Evolutionary conservation across 2,113 vertebrate genomes (phyloP).

Genomic region (Ammodramus savannarum): DNA sequence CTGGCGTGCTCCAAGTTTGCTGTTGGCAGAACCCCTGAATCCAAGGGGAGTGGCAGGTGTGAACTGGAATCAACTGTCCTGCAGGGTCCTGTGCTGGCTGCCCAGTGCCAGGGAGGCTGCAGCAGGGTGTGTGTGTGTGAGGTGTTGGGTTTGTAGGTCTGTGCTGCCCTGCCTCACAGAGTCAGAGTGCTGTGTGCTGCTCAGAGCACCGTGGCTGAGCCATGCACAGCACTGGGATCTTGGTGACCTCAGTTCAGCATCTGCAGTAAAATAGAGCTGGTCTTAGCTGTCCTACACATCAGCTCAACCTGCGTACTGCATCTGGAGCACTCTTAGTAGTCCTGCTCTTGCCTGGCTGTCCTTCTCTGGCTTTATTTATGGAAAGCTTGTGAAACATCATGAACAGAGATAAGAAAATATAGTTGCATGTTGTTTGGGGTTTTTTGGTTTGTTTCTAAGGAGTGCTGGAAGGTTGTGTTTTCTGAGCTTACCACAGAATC

Average conservation of each 20-base stretch:
- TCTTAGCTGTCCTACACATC: not conserved
- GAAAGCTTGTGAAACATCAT: not conserved
- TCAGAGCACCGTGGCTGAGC: fast-evolving
- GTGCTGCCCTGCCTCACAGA: not conserved
- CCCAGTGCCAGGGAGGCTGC: too few relatives aligned
- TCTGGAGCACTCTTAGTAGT: not conserved
- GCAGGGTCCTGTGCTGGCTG: not conserved
- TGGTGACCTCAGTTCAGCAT: not conserved
- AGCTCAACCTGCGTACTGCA: not conserved
- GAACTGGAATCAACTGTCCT: not conserved
- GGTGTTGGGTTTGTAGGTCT: not conserved
- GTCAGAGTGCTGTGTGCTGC: not conserved
- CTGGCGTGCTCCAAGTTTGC: fast-evolving
- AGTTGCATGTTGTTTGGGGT: not conserved
- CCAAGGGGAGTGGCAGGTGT: not conserved
- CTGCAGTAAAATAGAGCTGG: not conserved
- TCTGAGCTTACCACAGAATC: not conserved
- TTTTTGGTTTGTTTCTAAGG: not conserved
- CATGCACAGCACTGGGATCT: fast-evolving
- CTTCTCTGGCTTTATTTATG: not conserved
- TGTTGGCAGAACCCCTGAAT: not conserved
- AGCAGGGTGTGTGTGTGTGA: fast-evolving
- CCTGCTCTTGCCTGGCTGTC: not conserved
- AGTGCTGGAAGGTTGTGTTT: not conserved
- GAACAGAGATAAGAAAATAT: not conserved